Base-by-base conservation (phyloP, 2,113 vertebrate species). In the Alosa alosa region DNA sequence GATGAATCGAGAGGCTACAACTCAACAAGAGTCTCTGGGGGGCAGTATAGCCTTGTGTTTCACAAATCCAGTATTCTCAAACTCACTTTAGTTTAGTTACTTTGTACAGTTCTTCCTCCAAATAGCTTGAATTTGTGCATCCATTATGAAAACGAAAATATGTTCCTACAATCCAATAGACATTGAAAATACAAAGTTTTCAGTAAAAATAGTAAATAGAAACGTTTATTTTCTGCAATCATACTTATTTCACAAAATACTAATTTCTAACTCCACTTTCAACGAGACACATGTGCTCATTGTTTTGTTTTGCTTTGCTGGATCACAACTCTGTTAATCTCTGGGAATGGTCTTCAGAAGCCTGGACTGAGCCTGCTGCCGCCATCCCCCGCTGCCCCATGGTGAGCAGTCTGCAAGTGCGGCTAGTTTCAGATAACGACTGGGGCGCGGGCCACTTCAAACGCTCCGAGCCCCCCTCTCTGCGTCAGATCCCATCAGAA, bases 261-360 rank as follows among this genome's bases (percentile, higher is more conserved):
- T 9, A 9, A 31, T 68, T 68, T 60, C 55, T 22, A 68, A 9
- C 64, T 68, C 64, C n/a, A 68, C 64, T 68, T 11, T 68, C 2
- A n/a, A 68, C 64, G 10, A 9, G n/a, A 68, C 7, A 4, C 5
- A 31, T 20, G 4, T 9, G 10, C 39, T 49, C 25, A 18, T 4
- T 49, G 44, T 81, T 81, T 78, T 31, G 25, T 84, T 78, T 55
- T 9, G 68, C 64, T 86, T 47, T 87, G 68, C 39, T 83, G 64
- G 85, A 81, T 85, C 84, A 88, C 49, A 84, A 47, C 85, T 83
- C 83, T 84, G 55, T 86, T 90, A 88, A 90, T 90, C 90, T 88
- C 78, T 85, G 45, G 55, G 50, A 83, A 85, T 81, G 84, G 84
- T 10, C 46, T 57, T 11, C 18, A 75, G 41, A 75, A 78, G 41